phyloP scores from a whole-genome alignment of 2,888 invertebrate species.

The Ophonus ardosiacus region DNA sequence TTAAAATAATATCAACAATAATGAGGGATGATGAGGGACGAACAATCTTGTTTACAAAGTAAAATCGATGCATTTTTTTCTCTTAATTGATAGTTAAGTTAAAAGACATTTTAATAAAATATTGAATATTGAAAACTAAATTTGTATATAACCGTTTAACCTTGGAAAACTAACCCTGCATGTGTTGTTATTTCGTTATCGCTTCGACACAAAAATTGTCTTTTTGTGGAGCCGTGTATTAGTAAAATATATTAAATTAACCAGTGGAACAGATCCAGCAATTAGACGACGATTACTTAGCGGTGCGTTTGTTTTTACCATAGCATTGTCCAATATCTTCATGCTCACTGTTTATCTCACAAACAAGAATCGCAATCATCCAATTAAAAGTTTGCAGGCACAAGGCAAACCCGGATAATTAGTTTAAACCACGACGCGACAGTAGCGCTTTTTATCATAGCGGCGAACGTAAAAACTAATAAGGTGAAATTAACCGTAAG shows the following conservation, averaged over 20 bases:
- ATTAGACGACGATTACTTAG: conserved; percentile 37
- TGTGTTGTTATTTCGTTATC: neutral
- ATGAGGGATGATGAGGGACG: no score
- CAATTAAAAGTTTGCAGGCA: conserved; percentile 61
- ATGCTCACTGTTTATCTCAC: conserved; percentile 57
- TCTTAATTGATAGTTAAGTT: no score
- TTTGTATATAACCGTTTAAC: no score
- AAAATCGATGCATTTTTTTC: no score
- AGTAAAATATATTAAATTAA: conserved; percentile 8
- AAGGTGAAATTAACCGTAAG: conserved; percentile 61
- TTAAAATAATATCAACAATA: no score
- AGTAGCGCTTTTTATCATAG: conserved; percentile 24
- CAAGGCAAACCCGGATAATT: conserved; percentile 60
- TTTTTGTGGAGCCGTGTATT: neutral
- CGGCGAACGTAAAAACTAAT: conserved; percentile 53
- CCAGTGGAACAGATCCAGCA: neutral
- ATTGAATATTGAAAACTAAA: no score
- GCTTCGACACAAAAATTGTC: neutral
- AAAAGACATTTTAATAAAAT: no score
- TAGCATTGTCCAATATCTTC: conserved; percentile 11
- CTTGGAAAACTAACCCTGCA: no score
- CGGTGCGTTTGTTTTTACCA: conserved; percentile 32
- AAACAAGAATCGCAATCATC: conserved; percentile 63
- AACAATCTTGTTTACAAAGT: no score
- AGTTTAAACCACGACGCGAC: conserved; percentile 56